Evolutionary conservation across 2,113 vertebrate genomes (phyloP).

Genomic region (Meles meles): DNA sequence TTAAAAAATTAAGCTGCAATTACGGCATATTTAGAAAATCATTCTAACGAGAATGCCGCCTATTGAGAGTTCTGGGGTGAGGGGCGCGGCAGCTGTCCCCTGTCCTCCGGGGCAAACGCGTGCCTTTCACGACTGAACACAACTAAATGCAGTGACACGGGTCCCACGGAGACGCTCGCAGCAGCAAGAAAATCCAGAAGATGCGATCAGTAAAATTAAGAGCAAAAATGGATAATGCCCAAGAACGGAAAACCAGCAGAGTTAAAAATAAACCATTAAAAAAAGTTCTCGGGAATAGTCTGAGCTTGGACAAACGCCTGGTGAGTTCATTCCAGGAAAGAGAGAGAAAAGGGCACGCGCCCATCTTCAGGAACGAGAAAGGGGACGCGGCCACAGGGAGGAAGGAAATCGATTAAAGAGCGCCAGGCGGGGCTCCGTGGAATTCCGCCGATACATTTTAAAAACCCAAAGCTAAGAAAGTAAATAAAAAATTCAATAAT

Average conservation of each 20-base stretch:
- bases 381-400: fast-evolving
- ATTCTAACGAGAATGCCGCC: not conserved
- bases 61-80: not conserved
- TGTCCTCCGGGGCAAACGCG: not conserved
- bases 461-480: not conserved
- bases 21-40: not conserved
- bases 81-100: not conserved
- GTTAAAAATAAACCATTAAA: not conserved
- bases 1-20: not conserved
- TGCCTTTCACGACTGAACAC: not conserved
- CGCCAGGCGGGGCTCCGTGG: too few species aligned
- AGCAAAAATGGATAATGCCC: not conserved
- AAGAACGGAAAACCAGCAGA: not conserved
- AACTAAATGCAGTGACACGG: not conserved
- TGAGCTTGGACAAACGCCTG: not conserved
- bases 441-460: not conserved
- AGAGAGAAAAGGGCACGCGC: not conserved
- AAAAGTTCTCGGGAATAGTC: not conserved
- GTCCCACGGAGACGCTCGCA: not conserved
- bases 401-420: not conserved
- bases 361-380: not conserved
- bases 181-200: not conserved
- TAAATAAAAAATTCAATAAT: not conserved
- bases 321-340: not conserved
- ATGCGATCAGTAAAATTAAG: too few species aligned